A percentile compares a stretch with the other conserved stretches of the same genome.
Evolutionary conservation across 2,888 invertebrate species (phyloP).

Genomic region (Apoda limacodes): DNA sequence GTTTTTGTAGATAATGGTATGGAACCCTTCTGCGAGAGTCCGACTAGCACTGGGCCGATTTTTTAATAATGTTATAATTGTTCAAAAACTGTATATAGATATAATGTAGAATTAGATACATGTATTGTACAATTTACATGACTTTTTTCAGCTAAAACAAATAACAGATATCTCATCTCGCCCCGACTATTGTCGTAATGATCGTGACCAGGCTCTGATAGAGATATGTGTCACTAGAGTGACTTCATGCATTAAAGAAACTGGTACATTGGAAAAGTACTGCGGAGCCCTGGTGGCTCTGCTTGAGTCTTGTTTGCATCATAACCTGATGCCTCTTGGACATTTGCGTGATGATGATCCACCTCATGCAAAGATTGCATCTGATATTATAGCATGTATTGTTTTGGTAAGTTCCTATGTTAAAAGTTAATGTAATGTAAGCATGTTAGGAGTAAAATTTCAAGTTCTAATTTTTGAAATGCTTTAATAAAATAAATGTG

Average conservation of each 20-base stretch:
- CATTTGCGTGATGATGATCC: slow-evolving; percentile 85
- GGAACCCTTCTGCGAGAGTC: no score
- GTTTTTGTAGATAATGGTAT: no score
- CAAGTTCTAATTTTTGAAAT: no score
- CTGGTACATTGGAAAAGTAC: slow-evolving; percentile 86
- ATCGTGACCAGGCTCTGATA: slow-evolving; percentile 94
- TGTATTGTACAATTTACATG: no score
- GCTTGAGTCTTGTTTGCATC: slow-evolving; percentile 88
- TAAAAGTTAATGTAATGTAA: no score
- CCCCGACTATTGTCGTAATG: slow-evolving; percentile 85
- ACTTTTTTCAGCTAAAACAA: slow-evolving; percentile 71
- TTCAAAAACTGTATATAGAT: no score
- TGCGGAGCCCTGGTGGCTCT: slow-evolving; percentile 85
- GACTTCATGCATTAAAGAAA: slow-evolving; percentile 91
- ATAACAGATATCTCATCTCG: slow-evolving; percentile 86
- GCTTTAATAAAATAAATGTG: no score
- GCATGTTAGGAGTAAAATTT: no score
- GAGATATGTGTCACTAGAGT: slow-evolving; percentile 94
- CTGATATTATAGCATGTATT: slow-evolving; percentile 94
- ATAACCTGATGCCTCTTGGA: slow-evolving; percentile 83
- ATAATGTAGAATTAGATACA: no score
- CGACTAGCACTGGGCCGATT: no score
- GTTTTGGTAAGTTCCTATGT: slow-evolving; percentile 87
- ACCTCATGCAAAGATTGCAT: slow-evolving; percentile 96
- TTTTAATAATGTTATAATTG: no score